A percentile compares a stretch with the other conserved stretches of the same genome.
phyloP scores from a whole-genome alignment of 2,888 invertebrate species.

The Tipula unca region DNA sequence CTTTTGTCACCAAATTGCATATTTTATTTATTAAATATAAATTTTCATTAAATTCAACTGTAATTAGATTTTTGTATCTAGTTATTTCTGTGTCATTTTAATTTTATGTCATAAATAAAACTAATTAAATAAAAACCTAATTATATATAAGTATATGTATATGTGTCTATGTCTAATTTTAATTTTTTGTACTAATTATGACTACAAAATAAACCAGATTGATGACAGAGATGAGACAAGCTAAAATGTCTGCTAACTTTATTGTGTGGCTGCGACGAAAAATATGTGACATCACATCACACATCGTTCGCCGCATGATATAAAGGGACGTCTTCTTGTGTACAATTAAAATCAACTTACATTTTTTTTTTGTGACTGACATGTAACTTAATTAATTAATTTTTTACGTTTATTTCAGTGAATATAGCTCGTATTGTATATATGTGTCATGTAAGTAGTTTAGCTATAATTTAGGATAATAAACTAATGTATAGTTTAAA shows the following conservation, averaged over 20 bases:
- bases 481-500: no score
- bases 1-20: neutral
- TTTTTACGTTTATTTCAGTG: no score
- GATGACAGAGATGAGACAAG: neutral
- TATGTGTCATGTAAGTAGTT: no score
- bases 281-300: neutral
- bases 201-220: no score
- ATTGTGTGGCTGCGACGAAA: neutral
- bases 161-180: neutral
- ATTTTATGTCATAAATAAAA: slow-evolving; percentile 8
- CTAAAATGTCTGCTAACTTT: neutral
- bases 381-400: no score
- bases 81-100: neutral
- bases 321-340: no score
- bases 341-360: no score
- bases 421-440: no score
- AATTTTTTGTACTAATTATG: neutral
- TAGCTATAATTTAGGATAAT: no score
- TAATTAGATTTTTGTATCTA: neutral
- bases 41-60: neutral
- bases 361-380: no score
- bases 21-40: neutral
- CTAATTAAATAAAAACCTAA: slow-evolving; percentile 9
- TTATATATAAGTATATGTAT: no score
- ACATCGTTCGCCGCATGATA: no score